Percentiles rank a stretch among this genome's conserved stretches.
Evolutionary conservation across 2,113 vertebrate species (phyloP).

Genomic region (Pholis gunnellus): DNA sequence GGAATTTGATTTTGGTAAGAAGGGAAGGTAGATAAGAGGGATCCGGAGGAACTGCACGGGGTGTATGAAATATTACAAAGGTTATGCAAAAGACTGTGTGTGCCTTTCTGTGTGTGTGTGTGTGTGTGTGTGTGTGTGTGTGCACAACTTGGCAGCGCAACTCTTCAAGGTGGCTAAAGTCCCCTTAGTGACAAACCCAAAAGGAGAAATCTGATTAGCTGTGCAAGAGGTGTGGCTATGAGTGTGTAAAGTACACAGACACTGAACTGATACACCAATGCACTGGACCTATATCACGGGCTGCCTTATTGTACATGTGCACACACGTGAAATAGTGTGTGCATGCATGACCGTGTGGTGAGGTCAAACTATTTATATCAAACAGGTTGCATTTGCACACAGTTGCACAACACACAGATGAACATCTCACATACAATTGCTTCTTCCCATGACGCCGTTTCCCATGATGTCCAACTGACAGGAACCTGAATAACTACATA

Average conservation of each 20-base stretch:
- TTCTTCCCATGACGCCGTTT: slow-evolving; percentile 22
- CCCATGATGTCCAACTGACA: slow-evolving; percentile 31
- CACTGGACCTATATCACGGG: background rate
- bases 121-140: slow-evolving; percentile 5
- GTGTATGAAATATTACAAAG: slow-evolving; percentile 21
- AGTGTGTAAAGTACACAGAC: slow-evolving; percentile 31
- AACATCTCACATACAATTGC: background rate
- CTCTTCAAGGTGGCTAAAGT: slow-evolving; percentile 44
- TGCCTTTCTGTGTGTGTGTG: background rate
- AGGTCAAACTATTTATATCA: background rate
- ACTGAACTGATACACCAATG: background rate
- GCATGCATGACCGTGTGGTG: background rate
- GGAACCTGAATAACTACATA: slow-evolving; percentile 65
- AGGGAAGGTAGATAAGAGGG: slow-evolving; percentile 26
- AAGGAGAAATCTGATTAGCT: slow-evolving; percentile 52
- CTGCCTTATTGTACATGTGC: background rate
- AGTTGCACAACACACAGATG: background rate
- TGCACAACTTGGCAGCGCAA: background rate
- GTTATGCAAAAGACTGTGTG: slow-evolving; percentile 30
- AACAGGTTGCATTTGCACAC: background rate
- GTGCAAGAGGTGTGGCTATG: slow-evolving; percentile 22
- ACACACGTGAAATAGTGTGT: background rate
- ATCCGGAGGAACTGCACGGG: slow-evolving; percentile 18
- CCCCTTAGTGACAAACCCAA: slow-evolving; percentile 28
- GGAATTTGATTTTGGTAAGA: slow-evolving; percentile 45